Base-by-base conservation (phyloP, 2,888 invertebrate genomes). In the Anodontia alba region DNA sequence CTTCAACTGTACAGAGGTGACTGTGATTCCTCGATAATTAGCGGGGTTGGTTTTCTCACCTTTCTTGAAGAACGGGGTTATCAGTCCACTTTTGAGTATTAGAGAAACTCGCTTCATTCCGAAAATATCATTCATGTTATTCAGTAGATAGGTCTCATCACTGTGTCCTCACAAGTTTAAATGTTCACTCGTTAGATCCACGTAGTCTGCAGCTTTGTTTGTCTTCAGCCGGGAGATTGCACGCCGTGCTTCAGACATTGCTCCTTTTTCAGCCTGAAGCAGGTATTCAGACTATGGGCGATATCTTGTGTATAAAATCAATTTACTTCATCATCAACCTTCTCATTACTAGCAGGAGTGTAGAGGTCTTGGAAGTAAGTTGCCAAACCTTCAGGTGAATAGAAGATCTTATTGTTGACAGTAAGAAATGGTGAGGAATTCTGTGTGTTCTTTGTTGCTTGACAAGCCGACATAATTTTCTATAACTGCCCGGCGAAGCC, bases 331-430 rank as follows among this genome's bases (percentile, higher is more conserved):
- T 66, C 29, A 29, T 66, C 66, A 29, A 66, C 10, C 26, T 20
- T n/a, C n/a, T n/a, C n/a, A n/a, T n/a, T n/a, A n/a, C n/a, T n/a
- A n/a, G n/a, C n/a, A n/a, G 31, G 31, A 29, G 31, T 36, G 17
- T 12, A 12, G 15, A 66, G 33, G 33, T 7, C 7, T 10, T 20
- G 10, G 23, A 66, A 66, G 36, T 66, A 29, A 26, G 66, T 66
- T 5, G 66, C 66, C 66, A 12, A 66, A 26, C 66, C 66, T 66
- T 66, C 66, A 29, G 26, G 23, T 66, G 66, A 33, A 8, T 66
- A 5, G 15, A 33, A 7, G 17, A 36, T 12, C 15, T 26, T 31
- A 36, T 29, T 29, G 26, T 66, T 20, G 3, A 66, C 66, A 10
- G 8, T 3, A 12, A 66, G 66, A 23, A 36, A 33, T 20, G 10